Evolutionary conservation across 2,113 vertebrate genomes (phyloP).

Genomic region (Passer montanus): DNA sequence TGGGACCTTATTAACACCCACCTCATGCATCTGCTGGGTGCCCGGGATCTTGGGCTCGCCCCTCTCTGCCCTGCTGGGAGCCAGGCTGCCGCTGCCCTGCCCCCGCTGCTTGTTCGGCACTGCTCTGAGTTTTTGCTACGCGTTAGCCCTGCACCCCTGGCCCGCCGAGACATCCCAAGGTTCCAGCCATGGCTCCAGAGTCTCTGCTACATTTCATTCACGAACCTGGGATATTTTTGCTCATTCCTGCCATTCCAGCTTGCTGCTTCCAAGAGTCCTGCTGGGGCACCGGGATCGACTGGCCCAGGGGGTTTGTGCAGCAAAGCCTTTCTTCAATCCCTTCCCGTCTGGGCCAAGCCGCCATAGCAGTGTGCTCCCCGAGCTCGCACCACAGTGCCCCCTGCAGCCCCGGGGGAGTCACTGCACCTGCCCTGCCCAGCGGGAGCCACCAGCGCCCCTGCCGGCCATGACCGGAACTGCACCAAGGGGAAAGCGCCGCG

Average conservation of each 20-base stretch:
- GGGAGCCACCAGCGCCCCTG: background rate
- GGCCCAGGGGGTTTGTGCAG: background rate
- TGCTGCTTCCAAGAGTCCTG: background rate
- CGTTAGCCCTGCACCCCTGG: fast-evolving
- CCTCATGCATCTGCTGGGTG: background rate
- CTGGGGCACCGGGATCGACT: background rate
- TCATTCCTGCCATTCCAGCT: background rate
- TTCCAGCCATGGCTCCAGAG: background rate
- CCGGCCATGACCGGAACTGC: background rate
- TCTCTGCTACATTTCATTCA: background rate
- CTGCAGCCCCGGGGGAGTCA: background rate
- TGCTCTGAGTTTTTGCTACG: fast-evolving
- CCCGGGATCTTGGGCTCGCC: background rate
- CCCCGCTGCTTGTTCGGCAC: background rate
- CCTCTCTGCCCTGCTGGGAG: background rate
- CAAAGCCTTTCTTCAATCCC: background rate
- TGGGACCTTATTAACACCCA: background rate
- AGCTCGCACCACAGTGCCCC: background rate
- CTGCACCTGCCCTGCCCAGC: background rate
- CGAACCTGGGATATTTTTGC: background rate
- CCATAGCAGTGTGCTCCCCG: background rate
- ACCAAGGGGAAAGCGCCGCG: too few species aligned
- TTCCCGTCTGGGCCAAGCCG: fast-evolving
- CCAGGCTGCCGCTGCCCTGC: fast-evolving
- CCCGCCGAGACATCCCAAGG: background rate